Evolutionary conservation across 37 sponge, comb jelly and placozoan genomes (phyloP).

Genomic region (Chondrilla cf. caribensis): DNA sequence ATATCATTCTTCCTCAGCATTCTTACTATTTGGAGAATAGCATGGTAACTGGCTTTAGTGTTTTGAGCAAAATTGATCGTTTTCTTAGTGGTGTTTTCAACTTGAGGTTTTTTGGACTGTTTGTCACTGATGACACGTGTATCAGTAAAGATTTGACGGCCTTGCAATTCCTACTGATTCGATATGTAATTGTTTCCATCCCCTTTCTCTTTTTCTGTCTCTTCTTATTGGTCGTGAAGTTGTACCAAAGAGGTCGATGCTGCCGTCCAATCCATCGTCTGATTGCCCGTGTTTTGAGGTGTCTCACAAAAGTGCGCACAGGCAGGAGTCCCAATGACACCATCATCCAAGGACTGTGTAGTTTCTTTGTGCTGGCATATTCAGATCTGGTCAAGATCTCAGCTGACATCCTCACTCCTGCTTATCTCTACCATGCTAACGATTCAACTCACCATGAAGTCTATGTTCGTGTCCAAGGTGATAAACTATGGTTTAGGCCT

Average conservation of each 20-base stretch:
- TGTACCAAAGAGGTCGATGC: background rate
- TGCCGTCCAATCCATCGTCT: background rate
- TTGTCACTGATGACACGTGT: background rate
- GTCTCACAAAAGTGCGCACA: background rate
- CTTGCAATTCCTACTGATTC: background rate
- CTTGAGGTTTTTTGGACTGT: constrained; percentile 2
- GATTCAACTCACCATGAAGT: too few species aligned
- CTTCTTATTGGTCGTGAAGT: background rate
- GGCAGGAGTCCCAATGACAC: background rate
- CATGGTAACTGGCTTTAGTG: background rate
- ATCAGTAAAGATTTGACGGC: background rate
- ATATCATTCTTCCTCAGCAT: background rate
- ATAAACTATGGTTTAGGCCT: background rate
- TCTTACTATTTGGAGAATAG: too few species aligned
- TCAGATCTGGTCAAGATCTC: background rate
- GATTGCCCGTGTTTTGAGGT: background rate
- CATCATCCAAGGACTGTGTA: constrained; percentile 4
- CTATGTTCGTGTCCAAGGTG: background rate
- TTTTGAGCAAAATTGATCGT: background rate
- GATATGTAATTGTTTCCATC: background rate
- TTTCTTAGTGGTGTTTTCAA: background rate
- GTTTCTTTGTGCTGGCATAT: constrained; percentile 1
- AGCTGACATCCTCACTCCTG: background rate
- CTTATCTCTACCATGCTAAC: background rate
- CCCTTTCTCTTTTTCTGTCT: background rate